Evolutionary conservation across 2,888 invertebrate species (phyloP), one percentile per base, ranked within the genome.

Genomic region (Elegia similella): DNA sequence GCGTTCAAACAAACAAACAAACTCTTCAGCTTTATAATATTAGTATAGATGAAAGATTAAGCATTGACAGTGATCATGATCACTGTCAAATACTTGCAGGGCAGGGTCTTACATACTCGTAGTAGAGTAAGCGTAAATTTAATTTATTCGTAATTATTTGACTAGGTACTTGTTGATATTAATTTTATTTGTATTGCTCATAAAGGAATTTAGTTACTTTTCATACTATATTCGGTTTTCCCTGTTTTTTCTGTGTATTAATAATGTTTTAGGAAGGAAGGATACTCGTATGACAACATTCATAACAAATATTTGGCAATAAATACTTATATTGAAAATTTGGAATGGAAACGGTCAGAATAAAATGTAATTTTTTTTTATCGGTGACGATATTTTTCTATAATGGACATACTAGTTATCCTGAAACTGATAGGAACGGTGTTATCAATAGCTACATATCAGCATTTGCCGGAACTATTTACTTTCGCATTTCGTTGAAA

Each of bases 381-480:
- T 48, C 50, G 7, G 34, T n/a, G 13, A 48, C 38, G 38, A 30
- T 38, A 7, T 50, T 34, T 50, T 50, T 34, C 2, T 15, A 12
- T 50, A n/a, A n/a, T 15, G n/a, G 15, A 1, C 15, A 12, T 12
- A 10, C 8, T 50, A 12, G 17, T 32, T 34, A 34, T 50, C 34
- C 50, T 17, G 12, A 50, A 50, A 34, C 16, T 38, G 50, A 50
- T 50, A 50, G 32, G 8, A 34, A 34, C 12, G 17, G 5, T 17
- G 50, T 38, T 50, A 50, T n/a, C 10, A 7, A 16, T 34, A 48
- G 30, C 13, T 48, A 12, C 34, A 50, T 50, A 50, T 50, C 50
- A 12, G 16, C 13, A 12, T 50, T 34, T 50, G 50, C 6, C 32
- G 50, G 34, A 50, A 50, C 34, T 17, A 16, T 50, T 34, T 32